Conservation (phyloP, 1,140 invertebrate genomes). For the Cyrtorhinus lividipennis region DNA sequence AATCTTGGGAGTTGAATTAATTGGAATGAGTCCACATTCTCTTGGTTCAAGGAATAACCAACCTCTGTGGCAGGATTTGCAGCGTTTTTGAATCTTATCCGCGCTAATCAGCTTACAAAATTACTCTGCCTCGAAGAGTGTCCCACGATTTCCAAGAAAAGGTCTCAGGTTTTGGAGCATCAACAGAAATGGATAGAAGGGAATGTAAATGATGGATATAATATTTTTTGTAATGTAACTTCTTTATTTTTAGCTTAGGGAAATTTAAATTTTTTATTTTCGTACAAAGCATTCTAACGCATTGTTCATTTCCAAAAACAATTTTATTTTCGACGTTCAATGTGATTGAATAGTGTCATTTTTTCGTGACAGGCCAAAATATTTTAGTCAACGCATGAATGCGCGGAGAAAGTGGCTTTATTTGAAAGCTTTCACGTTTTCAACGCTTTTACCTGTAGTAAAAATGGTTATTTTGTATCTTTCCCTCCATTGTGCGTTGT, state of each 20-base stretch:
- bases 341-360: neutral
- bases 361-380: neutral
- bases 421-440: neutral
- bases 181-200: no score
- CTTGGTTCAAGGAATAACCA: no score
- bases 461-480: conserved; percentile 3
- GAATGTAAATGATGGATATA: neutral
- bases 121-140: no score
- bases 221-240: neutral
- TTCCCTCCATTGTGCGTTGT: conserved; percentile 12
- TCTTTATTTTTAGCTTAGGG: neutral
- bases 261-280: neutral
- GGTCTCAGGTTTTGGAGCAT: no score
- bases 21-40: no score
- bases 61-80: no score
- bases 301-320: neutral
- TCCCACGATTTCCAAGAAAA: no score
- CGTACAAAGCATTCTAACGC: neutral
- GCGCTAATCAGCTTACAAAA: no score
- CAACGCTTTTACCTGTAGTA: conserved; percentile 4
- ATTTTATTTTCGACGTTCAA: neutral
- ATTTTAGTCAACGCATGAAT: neutral
- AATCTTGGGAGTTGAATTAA: no score
- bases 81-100: no score
- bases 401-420: neutral